Conservation (phyloP, 2,888 invertebrate genomes). For the Prosopocoilus inquinatus region DNA sequence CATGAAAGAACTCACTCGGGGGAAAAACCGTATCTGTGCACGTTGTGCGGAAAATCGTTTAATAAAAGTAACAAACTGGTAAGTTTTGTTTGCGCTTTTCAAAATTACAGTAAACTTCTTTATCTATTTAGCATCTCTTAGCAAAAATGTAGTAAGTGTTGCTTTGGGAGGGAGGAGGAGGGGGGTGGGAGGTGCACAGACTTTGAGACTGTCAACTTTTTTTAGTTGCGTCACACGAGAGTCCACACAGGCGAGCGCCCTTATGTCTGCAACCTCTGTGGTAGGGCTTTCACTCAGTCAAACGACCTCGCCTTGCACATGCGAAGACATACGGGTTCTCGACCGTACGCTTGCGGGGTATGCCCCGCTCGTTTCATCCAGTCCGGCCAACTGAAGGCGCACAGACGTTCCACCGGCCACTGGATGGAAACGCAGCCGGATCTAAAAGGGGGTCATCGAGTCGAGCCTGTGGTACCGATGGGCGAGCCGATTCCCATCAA, state of each 20-base stretch:
- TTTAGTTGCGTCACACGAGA: slow-evolving; percentile 48
- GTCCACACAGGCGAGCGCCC: slow-evolving; percentile 52
- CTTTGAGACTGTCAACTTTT: slow-evolving; percentile 7
- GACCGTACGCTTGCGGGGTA: slow-evolving; percentile 64
- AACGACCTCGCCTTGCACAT: slow-evolving; percentile 70
- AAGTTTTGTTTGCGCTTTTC: slow-evolving; percentile 38
- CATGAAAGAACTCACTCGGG: slow-evolving; percentile 52
- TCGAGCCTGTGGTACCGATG: slow-evolving; percentile 47
- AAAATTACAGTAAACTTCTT: background rate
- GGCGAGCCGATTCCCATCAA: slow-evolving; percentile 47
- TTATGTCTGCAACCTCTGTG: slow-evolving; percentile 49
- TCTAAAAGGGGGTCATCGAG: slow-evolving; percentile 49
- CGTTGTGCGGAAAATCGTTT: slow-evolving; percentile 50
- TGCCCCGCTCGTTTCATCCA: slow-evolving; percentile 70
- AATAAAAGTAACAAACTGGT: slow-evolving; percentile 53
- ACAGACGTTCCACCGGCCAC: slow-evolving; percentile 62
- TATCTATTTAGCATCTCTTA: no score
- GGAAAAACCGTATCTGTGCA: slow-evolving; percentile 50
- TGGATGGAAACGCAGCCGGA: slow-evolving; percentile 52
- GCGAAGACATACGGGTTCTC: slow-evolving; percentile 67
- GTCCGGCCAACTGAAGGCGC: slow-evolving; percentile 60
- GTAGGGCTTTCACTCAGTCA: slow-evolving; percentile 64
- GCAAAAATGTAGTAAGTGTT: no score
- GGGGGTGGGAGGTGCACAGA: no score
- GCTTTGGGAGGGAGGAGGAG: no score